Percentiles rank a stretch among this genome's conserved stretches.
Conservation (phyloP, 2,797 vertebrate species). For the Selene dorsalis region DNA sequence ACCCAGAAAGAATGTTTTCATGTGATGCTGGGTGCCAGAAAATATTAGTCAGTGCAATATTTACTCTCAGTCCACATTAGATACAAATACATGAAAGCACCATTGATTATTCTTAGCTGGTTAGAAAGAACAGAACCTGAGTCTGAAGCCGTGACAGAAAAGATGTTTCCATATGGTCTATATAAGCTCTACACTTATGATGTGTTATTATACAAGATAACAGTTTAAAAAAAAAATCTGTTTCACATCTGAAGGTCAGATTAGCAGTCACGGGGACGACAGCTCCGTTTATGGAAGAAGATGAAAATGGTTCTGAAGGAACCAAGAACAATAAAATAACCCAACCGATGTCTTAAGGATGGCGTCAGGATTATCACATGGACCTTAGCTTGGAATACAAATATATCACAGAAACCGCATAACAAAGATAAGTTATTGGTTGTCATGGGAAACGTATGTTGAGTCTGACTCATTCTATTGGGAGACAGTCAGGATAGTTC, state of each 20-base stretch:
- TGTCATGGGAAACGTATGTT: not conserved
- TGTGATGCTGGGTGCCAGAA: constrained; percentile 27
- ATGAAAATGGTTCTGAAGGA: not conserved
- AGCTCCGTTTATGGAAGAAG: not conserved
- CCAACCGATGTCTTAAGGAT: not conserved
- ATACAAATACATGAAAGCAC: not conserved
- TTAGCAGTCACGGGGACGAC: not conserved
- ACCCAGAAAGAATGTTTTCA: constrained; percentile 13
- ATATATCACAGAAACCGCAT: not conserved
- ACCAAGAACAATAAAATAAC: not conserved
- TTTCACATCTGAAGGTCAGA: not conserved
- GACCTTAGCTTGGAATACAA: not conserved
- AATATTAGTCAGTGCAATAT: constrained; percentile 34
- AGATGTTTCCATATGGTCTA: not conserved
- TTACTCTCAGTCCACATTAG: constrained; percentile 6
- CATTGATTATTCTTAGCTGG: not conserved
- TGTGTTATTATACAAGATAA: not conserved
- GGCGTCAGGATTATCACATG: not conserved
- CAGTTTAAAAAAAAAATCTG: not conserved
- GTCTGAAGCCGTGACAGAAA: not conserved
- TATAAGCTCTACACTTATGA: not conserved
- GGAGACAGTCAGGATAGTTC: not conserved
- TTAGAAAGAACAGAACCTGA: not conserved
- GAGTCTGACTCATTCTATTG: not conserved
- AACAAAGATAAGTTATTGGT: not conserved